These are phyloP conservation scores for Drosophila tsacasi DNA, from an alignment of 1,140 invertebrate species.

Conservation along the genomic window DNA sequence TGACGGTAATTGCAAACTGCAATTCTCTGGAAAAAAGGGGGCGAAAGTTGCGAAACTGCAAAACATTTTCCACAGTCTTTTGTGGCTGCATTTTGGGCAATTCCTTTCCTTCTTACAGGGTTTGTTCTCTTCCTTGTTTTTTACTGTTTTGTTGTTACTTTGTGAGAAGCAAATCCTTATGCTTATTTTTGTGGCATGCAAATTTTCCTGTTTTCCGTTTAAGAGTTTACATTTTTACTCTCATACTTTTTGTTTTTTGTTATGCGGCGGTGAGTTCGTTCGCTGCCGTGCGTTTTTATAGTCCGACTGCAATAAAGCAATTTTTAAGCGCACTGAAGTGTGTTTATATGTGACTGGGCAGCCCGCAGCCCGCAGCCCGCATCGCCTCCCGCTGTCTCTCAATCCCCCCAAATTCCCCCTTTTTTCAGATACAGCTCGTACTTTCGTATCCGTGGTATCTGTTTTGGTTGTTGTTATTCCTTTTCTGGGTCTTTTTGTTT, in stretches of 20 bases:
- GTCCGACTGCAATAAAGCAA: conserved; percentile 82
- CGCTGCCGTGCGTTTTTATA: conserved; percentile 80
- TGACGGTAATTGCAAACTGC: conserved; percentile 62
- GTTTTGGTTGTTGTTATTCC: conserved; percentile 51
- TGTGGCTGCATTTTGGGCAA: conserved; percentile 51
- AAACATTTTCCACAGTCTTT: conserved; percentile 66
- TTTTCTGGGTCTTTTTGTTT: conserved; percentile 30
- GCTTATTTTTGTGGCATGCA: conserved; percentile 81
- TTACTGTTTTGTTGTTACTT: conserved; percentile 36
- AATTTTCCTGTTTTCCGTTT: conserved; percentile 74
- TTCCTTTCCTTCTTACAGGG: conserved; percentile 44
- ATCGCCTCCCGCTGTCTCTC: background rate
- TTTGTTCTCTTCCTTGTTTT: background rate
- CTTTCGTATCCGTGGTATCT: conserved; percentile 52
- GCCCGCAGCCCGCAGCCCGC: background rate
- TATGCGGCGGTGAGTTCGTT: conserved; percentile 32
- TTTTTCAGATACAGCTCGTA: conserved; percentile 36
- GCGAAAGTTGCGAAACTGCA: conserved; percentile 27
- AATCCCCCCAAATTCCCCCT: conserved; percentile 8
- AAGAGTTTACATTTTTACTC: conserved; percentile 50
- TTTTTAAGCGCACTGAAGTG: conserved; percentile 83
- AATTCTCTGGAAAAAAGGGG: background rate
- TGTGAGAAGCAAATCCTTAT: conserved; percentile 70
- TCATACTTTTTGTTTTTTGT: conserved; percentile 25
- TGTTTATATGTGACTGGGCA: conserved; percentile 81